Conservation (phyloP, 2,797 vertebrate genomes). For the Pantherophis vulpinus region DNA sequence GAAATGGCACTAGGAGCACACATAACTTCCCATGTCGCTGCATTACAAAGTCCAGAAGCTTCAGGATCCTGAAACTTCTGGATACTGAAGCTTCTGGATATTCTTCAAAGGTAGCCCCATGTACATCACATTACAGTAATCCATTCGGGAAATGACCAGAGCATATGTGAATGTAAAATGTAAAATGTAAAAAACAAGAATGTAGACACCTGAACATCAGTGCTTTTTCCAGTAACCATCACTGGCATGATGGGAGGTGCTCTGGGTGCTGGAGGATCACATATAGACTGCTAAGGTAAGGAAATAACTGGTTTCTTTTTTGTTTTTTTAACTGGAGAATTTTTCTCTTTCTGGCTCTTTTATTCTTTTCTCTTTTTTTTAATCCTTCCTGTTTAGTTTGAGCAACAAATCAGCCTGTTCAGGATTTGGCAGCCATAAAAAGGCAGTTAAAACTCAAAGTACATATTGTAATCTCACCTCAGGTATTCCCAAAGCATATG, state of each 20-base stretch:
- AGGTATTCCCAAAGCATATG: conserved; percentile 53
- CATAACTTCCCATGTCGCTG: too few species aligned
- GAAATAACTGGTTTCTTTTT: neutral
- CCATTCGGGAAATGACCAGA: neutral
- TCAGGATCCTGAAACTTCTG: too few species aligned
- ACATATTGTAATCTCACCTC: conserved; percentile 36
- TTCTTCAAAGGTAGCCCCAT: neutral
- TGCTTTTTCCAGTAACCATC: neutral
- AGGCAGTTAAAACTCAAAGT: conserved; percentile 32
- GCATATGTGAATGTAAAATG: neutral
- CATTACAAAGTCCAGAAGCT: too few species aligned
- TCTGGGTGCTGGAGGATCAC: neutral
- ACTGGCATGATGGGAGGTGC: neutral
- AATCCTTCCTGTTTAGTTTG: conserved; percentile 9
- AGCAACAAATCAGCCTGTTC: conserved; percentile 39
- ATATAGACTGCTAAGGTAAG: neutral
- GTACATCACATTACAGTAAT: neutral
- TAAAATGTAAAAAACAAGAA: neutral
- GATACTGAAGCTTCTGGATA: too few species aligned
- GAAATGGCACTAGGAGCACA: too few species aligned
- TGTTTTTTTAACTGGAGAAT: neutral
- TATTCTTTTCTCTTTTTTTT: too few species aligned
- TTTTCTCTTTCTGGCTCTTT: neutral
- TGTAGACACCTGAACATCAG: neutral
- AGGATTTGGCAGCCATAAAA: conserved; percentile 52